Evolutionary conservation across 2,113 vertebrate genomes (phyloP).

Genomic region (Nannospalax galili): DNA sequence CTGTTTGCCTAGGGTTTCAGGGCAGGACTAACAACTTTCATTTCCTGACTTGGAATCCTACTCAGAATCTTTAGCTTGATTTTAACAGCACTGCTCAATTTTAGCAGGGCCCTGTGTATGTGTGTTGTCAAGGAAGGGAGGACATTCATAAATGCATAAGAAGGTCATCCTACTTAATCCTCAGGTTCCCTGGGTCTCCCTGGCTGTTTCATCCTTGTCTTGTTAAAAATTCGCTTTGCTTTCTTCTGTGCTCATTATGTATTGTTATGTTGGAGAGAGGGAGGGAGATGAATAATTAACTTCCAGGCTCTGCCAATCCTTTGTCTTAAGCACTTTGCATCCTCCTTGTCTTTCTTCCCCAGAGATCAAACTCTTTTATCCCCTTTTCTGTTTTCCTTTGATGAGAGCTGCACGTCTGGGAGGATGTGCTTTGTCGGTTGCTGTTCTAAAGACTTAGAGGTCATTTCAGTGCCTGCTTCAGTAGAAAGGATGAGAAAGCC

Average conservation of each 20-base stretch:
- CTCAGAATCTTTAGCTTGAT: background rate
- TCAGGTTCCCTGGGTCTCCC: background rate
- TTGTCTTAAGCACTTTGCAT: background rate
- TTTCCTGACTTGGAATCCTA: background rate
- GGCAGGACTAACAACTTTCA: background rate
- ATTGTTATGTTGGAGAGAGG: background rate
- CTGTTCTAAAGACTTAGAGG: slow-evolving; percentile 68
- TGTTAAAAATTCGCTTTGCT: slow-evolving; percentile 72
- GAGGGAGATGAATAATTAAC: background rate
- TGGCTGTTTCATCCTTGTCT: background rate
- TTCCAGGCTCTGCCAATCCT: slow-evolving; percentile 47
- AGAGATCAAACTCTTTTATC: slow-evolving; percentile 9
- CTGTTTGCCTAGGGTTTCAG: background rate
- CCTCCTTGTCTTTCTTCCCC: background rate
- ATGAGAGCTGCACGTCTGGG: background rate
- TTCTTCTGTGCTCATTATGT: slow-evolving; percentile 59
- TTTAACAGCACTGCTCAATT: background rate
- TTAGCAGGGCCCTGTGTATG: background rate
- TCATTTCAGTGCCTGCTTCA: slow-evolving; percentile 58
- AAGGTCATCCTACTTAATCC: slow-evolving; percentile 28
- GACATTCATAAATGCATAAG: background rate
- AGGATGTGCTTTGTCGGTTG: slow-evolving; percentile 42
- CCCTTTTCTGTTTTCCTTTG: background rate
- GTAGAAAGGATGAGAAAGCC: background rate
- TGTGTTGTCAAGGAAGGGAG: background rate